phyloP scores from a whole-genome alignment of 2,113 vertebrate species.

The Gadus macrocephalus region DNA sequence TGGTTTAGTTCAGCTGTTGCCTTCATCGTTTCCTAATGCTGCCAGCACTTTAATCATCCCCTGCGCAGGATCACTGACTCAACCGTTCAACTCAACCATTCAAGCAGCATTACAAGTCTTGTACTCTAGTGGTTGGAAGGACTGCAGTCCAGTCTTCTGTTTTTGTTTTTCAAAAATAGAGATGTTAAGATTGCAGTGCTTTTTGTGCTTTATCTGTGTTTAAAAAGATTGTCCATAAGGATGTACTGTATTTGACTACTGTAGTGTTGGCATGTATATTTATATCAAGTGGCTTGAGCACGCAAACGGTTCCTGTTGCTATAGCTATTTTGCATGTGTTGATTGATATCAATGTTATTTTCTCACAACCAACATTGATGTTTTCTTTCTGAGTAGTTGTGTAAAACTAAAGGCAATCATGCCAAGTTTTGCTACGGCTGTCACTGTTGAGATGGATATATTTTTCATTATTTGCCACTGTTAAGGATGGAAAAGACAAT shows the following conservation, averaged over 20 bases:
- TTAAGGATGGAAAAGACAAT: neutral
- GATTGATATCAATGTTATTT: slow-evolving; percentile 18
- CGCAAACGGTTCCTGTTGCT: slow-evolving; percentile 13
- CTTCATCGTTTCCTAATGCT: slow-evolving; percentile 40
- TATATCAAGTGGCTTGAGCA: slow-evolving; percentile 6
- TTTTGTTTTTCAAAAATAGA: slow-evolving; percentile 21
- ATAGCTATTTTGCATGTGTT: slow-evolving; percentile 35
- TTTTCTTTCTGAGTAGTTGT: too few species aligned
- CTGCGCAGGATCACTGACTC: slow-evolving; percentile 39
- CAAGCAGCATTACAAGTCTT: slow-evolving; percentile 47
- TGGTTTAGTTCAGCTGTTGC: slow-evolving; percentile 42
- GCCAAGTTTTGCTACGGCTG: neutral
- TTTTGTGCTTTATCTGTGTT: slow-evolving; percentile 24
- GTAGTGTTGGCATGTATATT: slow-evolving; percentile 14
- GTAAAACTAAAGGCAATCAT: neutral
- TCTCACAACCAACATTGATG: too few species aligned
- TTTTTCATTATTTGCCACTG: neutral
- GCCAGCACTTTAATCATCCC: slow-evolving; percentile 55
- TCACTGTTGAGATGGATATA: neutral
- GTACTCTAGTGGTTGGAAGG: slow-evolving; percentile 33
- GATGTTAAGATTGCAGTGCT: slow-evolving; percentile 32
- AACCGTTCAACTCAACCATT: slow-evolving; percentile 60
- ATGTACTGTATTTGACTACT: slow-evolving; percentile 36
- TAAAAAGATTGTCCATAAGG: slow-evolving; percentile 20
- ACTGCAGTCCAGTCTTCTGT: slow-evolving; percentile 1